phyloP scores from a whole-genome alignment of 2,113 vertebrate species.

The Myotis davidii region DNA sequence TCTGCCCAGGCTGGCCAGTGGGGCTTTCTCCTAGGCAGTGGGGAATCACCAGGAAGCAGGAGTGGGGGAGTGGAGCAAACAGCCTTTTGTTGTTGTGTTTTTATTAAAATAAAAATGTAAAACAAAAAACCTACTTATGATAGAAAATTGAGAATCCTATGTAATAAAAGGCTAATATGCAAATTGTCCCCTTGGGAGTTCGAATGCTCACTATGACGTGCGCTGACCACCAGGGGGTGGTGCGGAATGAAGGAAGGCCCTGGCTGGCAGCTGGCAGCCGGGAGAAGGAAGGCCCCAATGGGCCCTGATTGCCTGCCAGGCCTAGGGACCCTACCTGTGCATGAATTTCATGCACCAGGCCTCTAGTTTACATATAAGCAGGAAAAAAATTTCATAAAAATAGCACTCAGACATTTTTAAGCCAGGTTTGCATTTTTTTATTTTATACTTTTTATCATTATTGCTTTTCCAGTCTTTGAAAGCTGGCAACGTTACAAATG shows the following conservation, averaged over 20 bases:
- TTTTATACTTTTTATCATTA: constrained; percentile 6
- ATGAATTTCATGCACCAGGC: too few species aligned
- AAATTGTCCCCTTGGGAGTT: too few species aligned
- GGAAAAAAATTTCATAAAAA: neutral
- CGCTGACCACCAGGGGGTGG: too few species aligned
- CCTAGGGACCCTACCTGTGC: too few species aligned
- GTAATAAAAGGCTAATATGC: too few species aligned
- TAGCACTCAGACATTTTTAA: neutral
- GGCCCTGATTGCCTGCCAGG: too few species aligned
- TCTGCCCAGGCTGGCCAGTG: neutral
- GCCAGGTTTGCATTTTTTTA: neutral
- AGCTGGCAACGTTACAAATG: neutral
- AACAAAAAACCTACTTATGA: neutral
- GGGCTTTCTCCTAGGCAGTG: neutral
- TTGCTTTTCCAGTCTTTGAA: neutral
- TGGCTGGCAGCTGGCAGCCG: too few species aligned
- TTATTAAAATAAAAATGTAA: neutral
- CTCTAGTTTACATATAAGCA: neutral
- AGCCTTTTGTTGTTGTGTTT: neutral
- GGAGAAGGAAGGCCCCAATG: too few species aligned
- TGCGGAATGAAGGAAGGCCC: too few species aligned
- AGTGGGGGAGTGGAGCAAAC: too few species aligned
- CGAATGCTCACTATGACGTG: too few species aligned
- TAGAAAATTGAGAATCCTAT: neutral
- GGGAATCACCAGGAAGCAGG: too few species aligned